These are phyloP conservation scores for Rhinella marina DNA, from an alignment of 2,797 vertebrate species.

Conservation along the genomic window DNA sequence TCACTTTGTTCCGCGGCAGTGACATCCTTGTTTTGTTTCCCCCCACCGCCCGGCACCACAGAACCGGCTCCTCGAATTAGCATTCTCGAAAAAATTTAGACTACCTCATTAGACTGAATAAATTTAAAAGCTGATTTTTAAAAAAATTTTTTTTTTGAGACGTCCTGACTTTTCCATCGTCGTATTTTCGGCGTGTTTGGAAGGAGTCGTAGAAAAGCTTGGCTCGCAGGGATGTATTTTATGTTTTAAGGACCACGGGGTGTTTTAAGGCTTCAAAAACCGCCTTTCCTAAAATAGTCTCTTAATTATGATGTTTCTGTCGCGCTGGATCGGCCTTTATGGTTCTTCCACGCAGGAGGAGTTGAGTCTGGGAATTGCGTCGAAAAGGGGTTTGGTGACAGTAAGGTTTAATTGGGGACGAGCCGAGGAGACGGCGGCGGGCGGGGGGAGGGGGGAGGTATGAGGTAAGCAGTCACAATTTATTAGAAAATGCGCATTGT, in stretches of 20 bases:
- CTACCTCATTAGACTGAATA: conserved; percentile 96
- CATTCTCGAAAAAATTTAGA: conserved; percentile 86
- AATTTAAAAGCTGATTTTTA: conserved; percentile 83
- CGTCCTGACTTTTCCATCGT: conserved; percentile 69
- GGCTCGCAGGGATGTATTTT: conserved; percentile 63
- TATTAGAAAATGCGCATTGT: conserved; percentile 50
- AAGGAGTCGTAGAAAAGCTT: conserved; percentile 57
- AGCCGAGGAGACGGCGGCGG: not conserved
- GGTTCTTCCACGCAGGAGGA: conserved; percentile 34
- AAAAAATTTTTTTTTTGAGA: conserved; percentile 55
- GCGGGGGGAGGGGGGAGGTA: not conserved
- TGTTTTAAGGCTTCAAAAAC: conserved; percentile 64
- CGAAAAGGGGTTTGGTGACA: conserved; percentile 34
- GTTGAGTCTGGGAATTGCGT: conserved; percentile 37
- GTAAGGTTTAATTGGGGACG: conserved; percentile 53
- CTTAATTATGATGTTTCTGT: conserved; percentile 61
- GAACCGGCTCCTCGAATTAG: conserved; percentile 77
- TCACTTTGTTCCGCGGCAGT: conserved; percentile 96
- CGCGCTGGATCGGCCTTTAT: conserved; percentile 35
- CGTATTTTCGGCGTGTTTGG: conserved; percentile 74
- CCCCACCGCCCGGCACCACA: conserved; percentile 67
- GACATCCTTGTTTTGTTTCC: conserved; percentile 85
- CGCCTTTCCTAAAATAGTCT: conserved; percentile 50
- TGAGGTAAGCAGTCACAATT: conserved; percentile 45
- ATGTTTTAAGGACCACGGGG: conserved; percentile 65